phyloP scores from a whole-genome alignment of 2,888 invertebrate genomes.

The Deilephila elpenor region DNA sequence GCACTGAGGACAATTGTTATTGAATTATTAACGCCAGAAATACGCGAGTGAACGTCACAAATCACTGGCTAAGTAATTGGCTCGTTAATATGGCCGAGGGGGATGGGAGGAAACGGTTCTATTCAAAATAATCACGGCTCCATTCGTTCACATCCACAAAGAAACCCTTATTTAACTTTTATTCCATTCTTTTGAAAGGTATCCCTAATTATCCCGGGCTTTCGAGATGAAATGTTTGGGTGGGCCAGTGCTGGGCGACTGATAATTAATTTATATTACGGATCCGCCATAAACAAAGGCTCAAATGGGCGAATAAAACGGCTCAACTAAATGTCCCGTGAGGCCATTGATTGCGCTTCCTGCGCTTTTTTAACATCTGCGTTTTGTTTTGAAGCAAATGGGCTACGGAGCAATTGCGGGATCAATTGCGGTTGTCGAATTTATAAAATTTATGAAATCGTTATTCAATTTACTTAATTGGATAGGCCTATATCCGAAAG shows the following conservation, averaged over 20 bases:
- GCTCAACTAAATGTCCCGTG: conserved; percentile 37
- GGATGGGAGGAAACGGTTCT: not conserved
- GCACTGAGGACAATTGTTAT: not conserved
- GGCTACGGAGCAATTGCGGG: not conserved
- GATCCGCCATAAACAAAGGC: conserved; percentile 53
- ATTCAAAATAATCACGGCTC: conserved; percentile 25
- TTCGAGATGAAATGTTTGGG: conserved; percentile 42
- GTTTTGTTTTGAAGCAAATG: not conserved
- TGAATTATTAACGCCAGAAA: not conserved
- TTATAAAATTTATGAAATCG: too few species aligned
- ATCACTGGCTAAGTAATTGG: conserved; percentile 8
- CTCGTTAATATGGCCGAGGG: conserved; percentile 8
- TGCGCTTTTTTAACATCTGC: conserved; percentile 26
- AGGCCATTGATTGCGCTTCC: conserved; percentile 22
- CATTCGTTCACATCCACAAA: conserved; percentile 28
- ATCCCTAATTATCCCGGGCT: conserved; percentile 44
- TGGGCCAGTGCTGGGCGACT: conserved; percentile 38
- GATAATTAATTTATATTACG: conserved; percentile 61
- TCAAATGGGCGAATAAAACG: conserved; percentile 35
- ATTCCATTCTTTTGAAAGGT: conserved; percentile 33
- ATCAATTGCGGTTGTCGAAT: not conserved
- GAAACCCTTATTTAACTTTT: conserved; percentile 30
- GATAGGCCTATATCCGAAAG: too few species aligned
- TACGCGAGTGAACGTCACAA: conserved; percentile 9
- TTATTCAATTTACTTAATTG: too few species aligned